A percentile compares a stretch with the other conserved stretches of the same genome.
phyloP scores from a whole-genome alignment of 2,888 invertebrate genomes.

The Oligia latruncula region DNA sequence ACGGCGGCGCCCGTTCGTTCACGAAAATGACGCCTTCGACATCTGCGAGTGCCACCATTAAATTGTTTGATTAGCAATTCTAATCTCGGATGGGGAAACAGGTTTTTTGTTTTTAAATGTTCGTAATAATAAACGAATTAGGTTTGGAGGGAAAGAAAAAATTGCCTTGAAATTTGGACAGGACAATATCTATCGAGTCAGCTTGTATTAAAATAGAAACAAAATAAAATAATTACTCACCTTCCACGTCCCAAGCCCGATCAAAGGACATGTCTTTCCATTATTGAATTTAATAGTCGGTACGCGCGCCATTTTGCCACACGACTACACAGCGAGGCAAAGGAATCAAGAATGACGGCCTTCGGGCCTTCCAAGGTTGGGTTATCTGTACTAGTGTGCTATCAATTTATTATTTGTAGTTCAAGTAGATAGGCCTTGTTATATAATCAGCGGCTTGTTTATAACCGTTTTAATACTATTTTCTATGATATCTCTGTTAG shows the following conservation, averaged over 20 bases:
- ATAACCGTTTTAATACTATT: slow-evolving; percentile 4
- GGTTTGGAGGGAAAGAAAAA: too few species aligned
- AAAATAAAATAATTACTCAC: slow-evolving; percentile 40
- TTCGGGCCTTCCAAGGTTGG: slow-evolving; percentile 7
- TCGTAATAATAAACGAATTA: too few species aligned
- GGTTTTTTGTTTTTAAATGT: background rate
- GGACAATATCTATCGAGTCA: background rate
- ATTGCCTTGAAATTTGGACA: background rate
- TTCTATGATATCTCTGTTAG: slow-evolving; percentile 12
- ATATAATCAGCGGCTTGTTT: slow-evolving; percentile 46
- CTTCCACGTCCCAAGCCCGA: slow-evolving; percentile 70
- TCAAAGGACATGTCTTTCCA: slow-evolving; percentile 72
- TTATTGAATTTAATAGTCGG: slow-evolving; percentile 66
- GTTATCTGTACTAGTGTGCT: slow-evolving; percentile 36
- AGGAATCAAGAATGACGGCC: slow-evolving; percentile 28
- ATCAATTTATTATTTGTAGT: slow-evolving; percentile 51
- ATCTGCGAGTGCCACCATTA: too few species aligned
- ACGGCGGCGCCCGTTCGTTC: too few species aligned
- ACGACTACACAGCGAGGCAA: slow-evolving; percentile 34
- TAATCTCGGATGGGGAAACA: too few species aligned
- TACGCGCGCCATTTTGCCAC: slow-evolving; percentile 50
- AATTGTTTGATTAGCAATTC: too few species aligned
- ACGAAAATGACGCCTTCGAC: too few species aligned
- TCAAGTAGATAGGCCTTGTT: slow-evolving; percentile 38
- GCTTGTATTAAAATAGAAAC: background rate